Evolutionary conservation across 1,140 invertebrate species (phyloP).

Genomic region (Drosophila sproati): DNA sequence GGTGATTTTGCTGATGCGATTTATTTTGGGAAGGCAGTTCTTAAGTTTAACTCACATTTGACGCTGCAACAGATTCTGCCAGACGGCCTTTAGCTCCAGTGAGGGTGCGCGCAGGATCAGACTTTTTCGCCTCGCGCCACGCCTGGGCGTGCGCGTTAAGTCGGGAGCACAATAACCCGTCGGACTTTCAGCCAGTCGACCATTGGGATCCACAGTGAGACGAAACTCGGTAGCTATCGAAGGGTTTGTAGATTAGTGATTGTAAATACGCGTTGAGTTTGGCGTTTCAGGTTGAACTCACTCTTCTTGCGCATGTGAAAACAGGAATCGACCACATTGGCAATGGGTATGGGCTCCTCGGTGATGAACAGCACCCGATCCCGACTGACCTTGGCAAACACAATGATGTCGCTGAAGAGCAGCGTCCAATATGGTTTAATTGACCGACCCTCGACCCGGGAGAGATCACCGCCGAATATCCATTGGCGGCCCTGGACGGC

Average conservation of each 20-base stretch:
- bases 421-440: conserved; percentile 93
- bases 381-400: conserved; percentile 93
- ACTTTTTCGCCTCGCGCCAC: conserved; percentile 88
- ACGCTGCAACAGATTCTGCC: conserved; percentile 94
- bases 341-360: conserved; percentile 92
- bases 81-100: conserved; percentile 93
- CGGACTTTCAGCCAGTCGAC: conserved; percentile 87
- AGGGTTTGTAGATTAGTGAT: background rate
- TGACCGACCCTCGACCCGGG: conserved; percentile 92
- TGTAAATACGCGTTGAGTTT: background rate
- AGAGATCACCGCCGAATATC: conserved; percentile 94
- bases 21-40: too few species aligned
- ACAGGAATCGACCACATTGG: conserved; percentile 91
- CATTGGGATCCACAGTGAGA: conserved; percentile 87
- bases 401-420: conserved; percentile 92
- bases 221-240: conserved; percentile 89
- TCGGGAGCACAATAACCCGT: conserved; percentile 88
- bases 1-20: too few species aligned
- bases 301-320: conserved; percentile 94
- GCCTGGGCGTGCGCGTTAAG: conserved; percentile 86
- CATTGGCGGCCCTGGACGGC: conserved; percentile 92
- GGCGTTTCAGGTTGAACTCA: conserved; percentile 67
- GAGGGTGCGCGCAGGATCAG: conserved; percentile 91
- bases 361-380: conserved; percentile 94
- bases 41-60: conserved; percentile 89